Conservation (phyloP, 2,797 vertebrate genomes). For the Pempheris klunzingeri region DNA sequence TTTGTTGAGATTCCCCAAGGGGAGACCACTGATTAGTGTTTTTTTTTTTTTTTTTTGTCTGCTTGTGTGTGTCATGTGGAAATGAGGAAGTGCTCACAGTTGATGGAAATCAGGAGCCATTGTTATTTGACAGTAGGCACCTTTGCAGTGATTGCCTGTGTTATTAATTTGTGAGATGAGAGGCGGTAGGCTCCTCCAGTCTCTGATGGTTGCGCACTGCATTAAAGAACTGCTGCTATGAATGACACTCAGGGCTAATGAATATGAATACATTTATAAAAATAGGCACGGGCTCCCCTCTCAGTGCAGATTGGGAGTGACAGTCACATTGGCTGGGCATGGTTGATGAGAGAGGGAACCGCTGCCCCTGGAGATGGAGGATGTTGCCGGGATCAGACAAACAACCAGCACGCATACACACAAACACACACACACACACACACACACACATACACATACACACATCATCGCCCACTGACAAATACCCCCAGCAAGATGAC, state of each 20-base stretch:
- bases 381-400: constrained; percentile 73
- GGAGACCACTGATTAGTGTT: constrained; percentile 50
- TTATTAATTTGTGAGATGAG: constrained; percentile 85
- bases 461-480: constrained; percentile 28
- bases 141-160: constrained; percentile 84
- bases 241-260: constrained; percentile 85
- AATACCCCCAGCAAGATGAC: constrained; percentile 53
- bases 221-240: constrained; percentile 81
- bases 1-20: constrained; percentile 69
- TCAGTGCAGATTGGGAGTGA: constrained; percentile 81
- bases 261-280: constrained; percentile 87
- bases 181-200: constrained; percentile 77
- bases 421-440: no score
- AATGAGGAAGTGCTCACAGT: constrained; percentile 57
- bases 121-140: constrained; percentile 84
- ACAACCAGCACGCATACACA: constrained; percentile 45
- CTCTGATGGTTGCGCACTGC: constrained; percentile 70
- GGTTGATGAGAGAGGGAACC: constrained; percentile 78
- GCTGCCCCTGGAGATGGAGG: constrained; percentile 75
- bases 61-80: constrained; percentile 45
- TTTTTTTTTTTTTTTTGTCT: no score
- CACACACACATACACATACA: constrained; percentile 29
- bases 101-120: constrained; percentile 82
- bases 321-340: constrained; percentile 80
- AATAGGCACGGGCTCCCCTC: constrained; percentile 80